These are phyloP conservation scores for Mechanitis messenoides DNA, from an alignment of 2,888 invertebrate genomes.

Conservation along the genomic window DNA sequence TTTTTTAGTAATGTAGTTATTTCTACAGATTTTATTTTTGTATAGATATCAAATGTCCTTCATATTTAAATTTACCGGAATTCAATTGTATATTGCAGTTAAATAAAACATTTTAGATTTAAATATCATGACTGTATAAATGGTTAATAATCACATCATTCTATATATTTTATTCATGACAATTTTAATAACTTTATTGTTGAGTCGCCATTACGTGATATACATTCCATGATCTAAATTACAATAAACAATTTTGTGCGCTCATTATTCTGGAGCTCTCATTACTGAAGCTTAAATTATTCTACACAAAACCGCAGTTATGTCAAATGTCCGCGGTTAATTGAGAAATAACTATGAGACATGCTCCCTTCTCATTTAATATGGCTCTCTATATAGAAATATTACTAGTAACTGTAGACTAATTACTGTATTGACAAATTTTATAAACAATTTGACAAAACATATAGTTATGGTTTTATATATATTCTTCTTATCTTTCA, in stretches of 20 bases:
- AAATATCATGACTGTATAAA: background rate
- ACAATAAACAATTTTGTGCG: slow-evolving; percentile 71
- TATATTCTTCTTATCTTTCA: slow-evolving; percentile 17
- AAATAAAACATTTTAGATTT: background rate
- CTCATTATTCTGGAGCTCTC: slow-evolving; percentile 60
- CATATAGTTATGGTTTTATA: background rate
- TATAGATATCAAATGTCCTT: background rate
- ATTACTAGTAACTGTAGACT: too few species aligned
- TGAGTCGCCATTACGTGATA: slow-evolving; percentile 58
- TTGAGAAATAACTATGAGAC: slow-evolving; percentile 68
- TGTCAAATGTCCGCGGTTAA: slow-evolving; percentile 69
- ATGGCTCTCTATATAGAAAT: slow-evolving; percentile 38
- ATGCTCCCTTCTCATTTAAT: slow-evolving; percentile 63
- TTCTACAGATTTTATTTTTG: too few species aligned
- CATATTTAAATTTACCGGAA: background rate
- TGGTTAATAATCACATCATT: slow-evolving; percentile 34
- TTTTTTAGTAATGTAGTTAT: too few species aligned
- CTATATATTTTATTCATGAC: slow-evolving; percentile 38
- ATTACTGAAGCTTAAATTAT: slow-evolving; percentile 58
- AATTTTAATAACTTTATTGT: slow-evolving; percentile 65
- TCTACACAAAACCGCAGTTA: slow-evolving; percentile 64
- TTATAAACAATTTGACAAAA: too few species aligned
- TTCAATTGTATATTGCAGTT: background rate
- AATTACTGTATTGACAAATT: too few species aligned
- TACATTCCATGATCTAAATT: slow-evolving; percentile 64